Conservation (phyloP, 1,140 invertebrate genomes). For the Heterodera carotae region DNA sequence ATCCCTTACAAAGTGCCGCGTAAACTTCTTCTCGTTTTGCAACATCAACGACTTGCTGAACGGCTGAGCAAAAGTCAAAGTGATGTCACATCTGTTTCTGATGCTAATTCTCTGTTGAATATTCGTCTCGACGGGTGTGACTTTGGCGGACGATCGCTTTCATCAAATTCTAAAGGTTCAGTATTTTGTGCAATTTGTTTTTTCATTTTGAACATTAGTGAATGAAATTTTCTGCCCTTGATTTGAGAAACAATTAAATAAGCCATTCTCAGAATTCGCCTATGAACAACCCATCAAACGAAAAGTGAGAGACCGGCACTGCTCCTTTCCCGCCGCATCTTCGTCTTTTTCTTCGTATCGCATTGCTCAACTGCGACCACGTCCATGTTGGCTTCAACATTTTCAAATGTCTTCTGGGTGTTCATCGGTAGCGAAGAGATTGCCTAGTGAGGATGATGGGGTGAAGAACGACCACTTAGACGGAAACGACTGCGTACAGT, state of each 20-base stretch:
- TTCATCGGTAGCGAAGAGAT: neutral
- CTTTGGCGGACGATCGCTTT: slow-evolving; percentile 10
- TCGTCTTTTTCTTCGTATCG: neutral
- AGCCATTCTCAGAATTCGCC: neutral
- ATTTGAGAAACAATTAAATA: neutral
- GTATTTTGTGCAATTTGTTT: too few relatives aligned
- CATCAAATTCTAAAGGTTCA: neutral
- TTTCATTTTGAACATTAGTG: too few relatives aligned
- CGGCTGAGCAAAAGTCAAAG: neutral
- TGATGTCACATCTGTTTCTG: neutral
- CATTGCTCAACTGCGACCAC: neutral
- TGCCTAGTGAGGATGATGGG: neutral
- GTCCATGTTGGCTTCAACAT: slow-evolving; percentile 28
- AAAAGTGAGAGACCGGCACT: neutral
- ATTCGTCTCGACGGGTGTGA: slow-evolving; percentile 20
- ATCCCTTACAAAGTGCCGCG: neutral
- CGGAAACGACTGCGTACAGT: neutral
- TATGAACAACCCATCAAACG: neutral
- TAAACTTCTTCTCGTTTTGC: neutral
- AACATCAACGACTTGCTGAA: neutral
- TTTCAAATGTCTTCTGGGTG: neutral
- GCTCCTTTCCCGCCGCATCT: too few relatives aligned
- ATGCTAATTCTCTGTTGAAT: slow-evolving; percentile 1
- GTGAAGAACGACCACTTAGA: neutral
- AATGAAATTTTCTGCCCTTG: too few relatives aligned